Percentiles rank a stretch among this genome's conserved stretches.
These are phyloP conservation scores for Phocides pigmalion DNA, from an alignment of 1,140 invertebrate genomes.

Conservation along the genomic window DNA sequence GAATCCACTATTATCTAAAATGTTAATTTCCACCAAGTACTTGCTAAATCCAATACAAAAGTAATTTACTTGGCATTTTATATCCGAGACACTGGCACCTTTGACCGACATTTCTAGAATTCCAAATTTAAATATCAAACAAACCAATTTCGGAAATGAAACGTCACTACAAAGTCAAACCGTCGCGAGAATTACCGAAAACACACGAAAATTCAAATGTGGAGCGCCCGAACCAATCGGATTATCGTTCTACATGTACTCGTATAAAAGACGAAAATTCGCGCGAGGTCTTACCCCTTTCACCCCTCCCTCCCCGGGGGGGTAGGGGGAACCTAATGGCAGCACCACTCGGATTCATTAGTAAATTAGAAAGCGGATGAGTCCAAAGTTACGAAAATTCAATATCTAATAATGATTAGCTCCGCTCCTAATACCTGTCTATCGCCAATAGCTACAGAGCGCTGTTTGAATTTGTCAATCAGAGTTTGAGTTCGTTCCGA, in stretches of 20 bases:
- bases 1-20: too few relatives aligned
- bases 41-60: neutral
- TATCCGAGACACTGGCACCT: neutral
- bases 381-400: slow-evolving; percentile 84
- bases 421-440: slow-evolving; percentile 73
- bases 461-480: slow-evolving; percentile 74
- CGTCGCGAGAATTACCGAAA: slow-evolving; percentile 63
- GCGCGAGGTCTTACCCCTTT: slow-evolving; percentile 73
- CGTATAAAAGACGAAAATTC: slow-evolving; percentile 80
- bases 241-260: slow-evolving; percentile 80
- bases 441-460: slow-evolving; percentile 59
- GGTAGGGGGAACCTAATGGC: slow-evolving; percentile 68
- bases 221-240: slow-evolving; percentile 76
- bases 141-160: slow-evolving; percentile 59
- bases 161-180: slow-evolving; percentile 56
- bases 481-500: slow-evolving; percentile 64
- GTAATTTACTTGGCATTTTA: neutral
- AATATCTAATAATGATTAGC: slow-evolving; percentile 84
- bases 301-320: slow-evolving; percentile 42
- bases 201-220: slow-evolving; percentile 76
- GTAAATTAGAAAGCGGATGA: slow-evolving; percentile 84
- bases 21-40: neutral
- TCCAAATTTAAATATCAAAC: slow-evolving; percentile 43
- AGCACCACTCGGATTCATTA: slow-evolving; percentile 82
- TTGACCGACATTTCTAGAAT: slow-evolving; percentile 22